Evolutionary conservation across 1,140 invertebrate genomes (phyloP), one percentile per base, ranked within the genome.

Genomic region (Drosophila setifemur): DNA sequence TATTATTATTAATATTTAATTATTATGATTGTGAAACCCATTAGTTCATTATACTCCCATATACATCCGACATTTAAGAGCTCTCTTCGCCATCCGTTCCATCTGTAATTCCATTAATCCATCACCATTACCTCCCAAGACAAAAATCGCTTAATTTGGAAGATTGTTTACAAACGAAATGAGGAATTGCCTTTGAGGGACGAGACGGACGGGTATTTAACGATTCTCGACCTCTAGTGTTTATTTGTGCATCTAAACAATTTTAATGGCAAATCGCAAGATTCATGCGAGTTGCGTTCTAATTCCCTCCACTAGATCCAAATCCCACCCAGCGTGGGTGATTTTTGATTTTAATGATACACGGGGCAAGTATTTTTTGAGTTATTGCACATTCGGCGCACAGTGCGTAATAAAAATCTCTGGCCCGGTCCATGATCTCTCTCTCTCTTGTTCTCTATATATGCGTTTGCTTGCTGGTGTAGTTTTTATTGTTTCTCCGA

Each of bases 231-330:
- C 3, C 19, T 54, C 53, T 64, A 86, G 74, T 86, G 75, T 86
- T 86, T 85, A 85, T 85, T 85, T 85, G 77, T 82, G 69, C 77
- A 76, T 82, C 81, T 79, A 86, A 85, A 85, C 79, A 85, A 48
- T 63, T 85, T 81, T 81, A 75, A 76, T 81, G 54, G 76, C 71
- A 43, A 69, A 70, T 81, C 53, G 64, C 73, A 75, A 52, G 75
- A 48, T 67, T 35, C 55, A 29, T 31, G 7, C 19, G 35, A 35
- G 28, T 19, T 28, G 55, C 39, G 64, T 44, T 54, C 23, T 55
- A 39, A 33, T 25, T 25, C n/a, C 37, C 16, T 29, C 35, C 35
- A 40, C 33, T 28, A 37, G 35, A 28, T 35, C 60, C 49, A 26
- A 40, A 60, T 45, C 48, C 63, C 78, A 68, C 79, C 71, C 74